Conservation (phyloP, 2,888 invertebrate species). For the Nomada goodeniana region DNA sequence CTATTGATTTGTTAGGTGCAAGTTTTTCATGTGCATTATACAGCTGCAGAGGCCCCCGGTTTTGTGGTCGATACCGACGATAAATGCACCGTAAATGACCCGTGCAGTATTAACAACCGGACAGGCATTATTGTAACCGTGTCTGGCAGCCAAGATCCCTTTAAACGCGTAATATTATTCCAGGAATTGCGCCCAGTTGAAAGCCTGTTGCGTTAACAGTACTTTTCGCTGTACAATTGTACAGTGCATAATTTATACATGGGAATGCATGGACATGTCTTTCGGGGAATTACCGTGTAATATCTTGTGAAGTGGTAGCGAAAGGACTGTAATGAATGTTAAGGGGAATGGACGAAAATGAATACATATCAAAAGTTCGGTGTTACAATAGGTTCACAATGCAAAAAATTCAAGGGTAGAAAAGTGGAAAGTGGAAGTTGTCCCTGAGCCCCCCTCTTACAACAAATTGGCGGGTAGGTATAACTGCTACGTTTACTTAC, state of each 20-base stretch:
- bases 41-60: no score
- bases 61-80: no score
- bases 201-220: background rate
- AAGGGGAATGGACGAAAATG: background rate
- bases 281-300: slow-evolving; percentile 7
- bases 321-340: background rate
- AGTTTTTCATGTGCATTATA: no score
- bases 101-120: no score
- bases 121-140: background rate
- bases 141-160: background rate
- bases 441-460: no score
- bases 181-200: slow-evolving; percentile 1
- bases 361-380: background rate
- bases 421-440: background rate
- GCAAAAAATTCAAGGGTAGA: background rate
- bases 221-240: background rate
- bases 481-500: background rate
- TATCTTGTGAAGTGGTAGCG: background rate
- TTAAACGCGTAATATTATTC: slow-evolving; percentile 1
- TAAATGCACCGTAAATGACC: no score
- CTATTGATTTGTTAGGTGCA: no score
- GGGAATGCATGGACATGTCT: background rate
- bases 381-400: background rate
- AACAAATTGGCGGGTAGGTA: no score
- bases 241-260: slow-evolving; percentile 18